Percentiles rank a stretch among this genome's conserved stretches.
These are phyloP conservation scores for Chlorospingus semifuscus DNA, from an alignment of 2,797 vertebrate genomes.

Conservation along the genomic window DNA sequence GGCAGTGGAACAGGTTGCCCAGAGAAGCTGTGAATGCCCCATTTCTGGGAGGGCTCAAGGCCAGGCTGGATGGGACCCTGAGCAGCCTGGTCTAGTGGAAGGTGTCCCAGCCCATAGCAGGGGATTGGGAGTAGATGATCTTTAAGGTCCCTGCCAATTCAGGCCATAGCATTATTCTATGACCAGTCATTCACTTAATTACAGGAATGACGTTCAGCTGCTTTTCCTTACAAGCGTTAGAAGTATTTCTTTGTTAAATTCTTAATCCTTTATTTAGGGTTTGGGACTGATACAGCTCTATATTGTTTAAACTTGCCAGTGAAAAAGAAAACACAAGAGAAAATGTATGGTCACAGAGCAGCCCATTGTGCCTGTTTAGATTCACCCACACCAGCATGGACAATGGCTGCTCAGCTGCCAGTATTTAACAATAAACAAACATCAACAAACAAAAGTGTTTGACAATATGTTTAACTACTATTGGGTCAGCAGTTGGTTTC, in stretches of 20 bases:
- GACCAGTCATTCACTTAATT: not conserved
- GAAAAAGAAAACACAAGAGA: not conserved
- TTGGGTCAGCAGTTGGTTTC: not conserved
- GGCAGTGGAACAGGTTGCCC: not conserved
- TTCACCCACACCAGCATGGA: not conserved
- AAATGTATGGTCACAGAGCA: not conserved
- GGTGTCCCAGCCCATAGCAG: not conserved
- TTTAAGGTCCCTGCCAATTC: not conserved
- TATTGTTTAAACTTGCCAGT: not conserved
- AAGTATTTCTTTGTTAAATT: not conserved
- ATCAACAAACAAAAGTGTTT: not conserved
- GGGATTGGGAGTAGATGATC: not conserved
- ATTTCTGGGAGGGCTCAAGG: not conserved
- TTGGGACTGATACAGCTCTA: not conserved
- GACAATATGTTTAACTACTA: not conserved
- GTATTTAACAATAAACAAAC: not conserved
- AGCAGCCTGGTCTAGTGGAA: not conserved
- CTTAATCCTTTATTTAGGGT: not conserved
- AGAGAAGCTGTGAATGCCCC: not conserved
- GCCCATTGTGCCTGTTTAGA: not conserved
- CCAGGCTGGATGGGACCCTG: not conserved
- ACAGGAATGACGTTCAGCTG: not conserved
- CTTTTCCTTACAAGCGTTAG: not conserved
- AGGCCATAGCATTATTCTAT: not conserved
- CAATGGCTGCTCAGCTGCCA: conserved; percentile 43